Base-by-base conservation (phyloP, 2,113 vertebrate genomes). In the Scortum barcoo region DNA sequence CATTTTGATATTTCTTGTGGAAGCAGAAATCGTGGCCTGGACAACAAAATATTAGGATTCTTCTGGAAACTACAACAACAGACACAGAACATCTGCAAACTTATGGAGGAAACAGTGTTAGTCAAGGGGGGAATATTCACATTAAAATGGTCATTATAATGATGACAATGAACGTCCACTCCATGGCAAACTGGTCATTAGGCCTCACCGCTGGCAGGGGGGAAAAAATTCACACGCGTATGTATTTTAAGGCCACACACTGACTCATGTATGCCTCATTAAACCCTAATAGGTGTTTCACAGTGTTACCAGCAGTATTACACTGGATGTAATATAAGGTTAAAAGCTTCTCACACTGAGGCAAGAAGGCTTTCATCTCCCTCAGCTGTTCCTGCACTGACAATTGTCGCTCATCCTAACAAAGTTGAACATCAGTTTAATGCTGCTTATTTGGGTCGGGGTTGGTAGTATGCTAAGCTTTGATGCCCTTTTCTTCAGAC, bases 251-350 rank as follows among this genome's bases (percentile, higher is more conserved):
- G 30, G 38, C 38, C 5, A 42, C 33, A 53, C n/a, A 42, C 24
- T 54, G 33, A 22, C 30, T 51, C 33, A 2, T 57, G 36, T 22
- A 68, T 68, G 65, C 65, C n/a, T 68, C 63, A 78, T 58, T 78
- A 58, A 33, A 33, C 51, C 26, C 24, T 56, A 33, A 56, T 56
- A 54, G 24, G 22, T 68, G 51, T 44, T 70, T 83, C 51, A 72
- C 26, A 24, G 44, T 68, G 62, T 56, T 51, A 58, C 50, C 56
- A 65, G 20, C 48, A 40, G 33, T 20, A n/a, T n/a, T 68, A 58
- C 14, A 50, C 22, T 36, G 42, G 65, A 33, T 33, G 28, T 17
- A 72, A 53, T 61, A 53, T 42, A 22, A 67, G n/a, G 63, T 26
- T 24, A 33, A n/a, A 75, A 60, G 12, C 46, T 38, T 61, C 36